These are phyloP conservation scores for Cenopis cana DNA, from an alignment of 2,888 invertebrate genomes.

Conservation along the genomic window DNA sequence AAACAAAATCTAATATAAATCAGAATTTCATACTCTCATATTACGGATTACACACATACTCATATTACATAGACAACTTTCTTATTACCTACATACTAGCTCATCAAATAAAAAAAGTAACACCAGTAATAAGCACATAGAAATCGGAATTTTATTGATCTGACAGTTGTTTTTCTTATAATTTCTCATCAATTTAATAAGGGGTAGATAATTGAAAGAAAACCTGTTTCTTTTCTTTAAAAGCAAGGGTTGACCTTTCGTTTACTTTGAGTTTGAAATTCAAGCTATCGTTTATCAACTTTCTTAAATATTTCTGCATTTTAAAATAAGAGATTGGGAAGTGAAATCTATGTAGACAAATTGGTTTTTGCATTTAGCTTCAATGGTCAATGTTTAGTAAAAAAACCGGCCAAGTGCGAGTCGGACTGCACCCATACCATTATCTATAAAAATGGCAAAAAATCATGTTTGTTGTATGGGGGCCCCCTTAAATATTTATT, in stretches of 20 bases:
- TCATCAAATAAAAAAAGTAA: too few relatives aligned
- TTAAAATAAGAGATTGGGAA: not conserved
- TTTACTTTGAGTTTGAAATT: conserved; percentile 68
- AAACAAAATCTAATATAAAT: too few relatives aligned
- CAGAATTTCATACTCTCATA: too few relatives aligned
- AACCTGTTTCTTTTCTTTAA: conserved; percentile 71
- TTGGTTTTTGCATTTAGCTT: not conserved
- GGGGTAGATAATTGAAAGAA: conserved; percentile 73
- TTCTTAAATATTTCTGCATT: conserved; percentile 3
- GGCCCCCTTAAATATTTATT: too few relatives aligned
- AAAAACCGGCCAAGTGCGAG: too few relatives aligned
- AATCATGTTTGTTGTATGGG: too few relatives aligned
- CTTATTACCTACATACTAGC: too few relatives aligned
- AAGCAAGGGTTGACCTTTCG: conserved; percentile 70
- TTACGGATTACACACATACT: too few relatives aligned
- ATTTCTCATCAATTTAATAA: conserved; percentile 24
- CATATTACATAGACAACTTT: too few relatives aligned
- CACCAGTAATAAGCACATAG: not conserved
- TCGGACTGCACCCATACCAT: too few relatives aligned
- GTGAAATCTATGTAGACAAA: not conserved
- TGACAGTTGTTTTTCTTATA: conserved; percentile 20
- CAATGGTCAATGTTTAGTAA: not conserved
- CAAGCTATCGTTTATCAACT: not conserved
- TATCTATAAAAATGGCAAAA: too few relatives aligned
- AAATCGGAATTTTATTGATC: not conserved